Base-by-base conservation (phyloP, 2,797 vertebrate genomes). In the Poecilia velifera region DNA sequence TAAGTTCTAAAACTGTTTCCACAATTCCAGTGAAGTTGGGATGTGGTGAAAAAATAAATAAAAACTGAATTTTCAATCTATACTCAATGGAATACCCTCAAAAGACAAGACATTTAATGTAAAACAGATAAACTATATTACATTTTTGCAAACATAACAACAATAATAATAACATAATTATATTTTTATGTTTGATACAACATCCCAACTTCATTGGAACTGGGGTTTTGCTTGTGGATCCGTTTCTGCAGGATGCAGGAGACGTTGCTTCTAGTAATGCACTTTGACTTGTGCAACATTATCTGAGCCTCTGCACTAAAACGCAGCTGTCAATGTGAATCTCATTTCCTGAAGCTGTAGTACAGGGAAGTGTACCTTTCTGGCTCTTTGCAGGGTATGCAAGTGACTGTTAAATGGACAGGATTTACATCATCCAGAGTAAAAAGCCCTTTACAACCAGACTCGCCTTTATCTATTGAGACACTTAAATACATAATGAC, bases 381-480 rank as follows among this genome's bases (percentile, higher is more conserved):
- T 75, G 41, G 41, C 68, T 71, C 41, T 71, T 45, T 73, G 72
- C 20, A 45, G 25, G n/a, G 25, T 16, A 28, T 28, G 68, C 41
- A 45, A 71, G 68, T 71, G 68, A 43, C 39, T n/a, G 68, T 71
- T 57, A 59, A 75, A 64, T 76, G 45, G 75, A 20, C 41, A 76
- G 9, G 41, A 66, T 66, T 64, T 66, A 64, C 22, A 49, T 66
- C 31, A 76, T 66, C 45, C 18, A 14, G 59, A 66, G 31, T 14
- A 47, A 75, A 62, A 39, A 36, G n/a, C 25, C 22, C 46, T 55
- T 28, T 43, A 36, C 34, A 45, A 4, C 8, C n/a, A 57, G 57
- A 20, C 49, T 22, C 18, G 31, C 39, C 51, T 71, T 25, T 20
- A 77, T 72, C 39, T 31, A 43, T 16, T 41, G 20, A 53, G 28